These are phyloP conservation scores for Zosterops borbonicus DNA, from an alignment of 2,113 vertebrate genomes.

Conservation along the genomic window DNA sequence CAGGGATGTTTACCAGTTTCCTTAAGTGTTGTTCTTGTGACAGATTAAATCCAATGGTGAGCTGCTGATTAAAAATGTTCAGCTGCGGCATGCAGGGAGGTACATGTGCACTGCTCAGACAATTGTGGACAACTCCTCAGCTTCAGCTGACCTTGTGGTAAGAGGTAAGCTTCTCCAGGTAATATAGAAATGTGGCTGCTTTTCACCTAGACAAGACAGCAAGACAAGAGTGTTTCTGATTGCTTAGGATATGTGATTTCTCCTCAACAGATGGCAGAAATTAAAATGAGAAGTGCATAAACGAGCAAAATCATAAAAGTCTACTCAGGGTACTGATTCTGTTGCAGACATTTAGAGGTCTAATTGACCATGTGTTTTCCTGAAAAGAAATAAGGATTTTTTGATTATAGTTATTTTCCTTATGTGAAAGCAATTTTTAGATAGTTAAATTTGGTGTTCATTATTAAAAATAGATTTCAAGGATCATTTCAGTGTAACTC, in stretches of 20 bases:
- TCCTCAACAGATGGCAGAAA: background rate
- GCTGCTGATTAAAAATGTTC: conserved; percentile 86
- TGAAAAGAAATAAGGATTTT: background rate
- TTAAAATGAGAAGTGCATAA: background rate
- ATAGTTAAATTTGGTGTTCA: background rate
- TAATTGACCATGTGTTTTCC: background rate
- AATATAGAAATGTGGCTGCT: background rate
- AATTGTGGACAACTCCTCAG: conserved; percentile 89
- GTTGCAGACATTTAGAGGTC: background rate
- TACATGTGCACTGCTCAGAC: conserved; percentile 94
- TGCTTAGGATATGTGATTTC: background rate
- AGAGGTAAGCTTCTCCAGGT: conserved; percentile 81
- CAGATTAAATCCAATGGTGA: conserved; percentile 88
- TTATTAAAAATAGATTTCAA: background rate
- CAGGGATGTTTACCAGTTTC: background rate
- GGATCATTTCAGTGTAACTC: background rate
- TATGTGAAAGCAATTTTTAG: background rate
- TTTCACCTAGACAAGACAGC: background rate
- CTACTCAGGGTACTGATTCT: background rate
- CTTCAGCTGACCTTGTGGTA: conserved; percentile 90
- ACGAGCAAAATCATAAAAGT: background rate
- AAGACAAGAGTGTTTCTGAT: background rate
- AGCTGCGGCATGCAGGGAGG: conserved; percentile 88
- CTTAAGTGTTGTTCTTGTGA: conserved; percentile 5
- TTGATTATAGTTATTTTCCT: background rate